phyloP scores from a whole-genome alignment of 2,797 vertebrate species.

The Paratrypauchen microcephalus region DNA sequence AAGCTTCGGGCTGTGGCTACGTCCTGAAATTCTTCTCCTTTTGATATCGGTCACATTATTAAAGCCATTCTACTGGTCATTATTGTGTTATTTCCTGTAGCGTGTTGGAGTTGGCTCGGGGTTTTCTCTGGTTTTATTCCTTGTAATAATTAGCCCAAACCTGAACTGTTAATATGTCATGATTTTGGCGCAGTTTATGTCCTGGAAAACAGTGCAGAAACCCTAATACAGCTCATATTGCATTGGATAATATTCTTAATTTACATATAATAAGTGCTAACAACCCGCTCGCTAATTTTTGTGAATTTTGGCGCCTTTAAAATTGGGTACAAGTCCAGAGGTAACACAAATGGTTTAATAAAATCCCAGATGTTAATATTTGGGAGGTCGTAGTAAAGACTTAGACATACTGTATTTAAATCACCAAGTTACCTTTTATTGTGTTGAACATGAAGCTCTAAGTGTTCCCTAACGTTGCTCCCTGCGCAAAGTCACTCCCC shows the following conservation, averaged over 20 bases:
- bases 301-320: constrained; percentile 2
- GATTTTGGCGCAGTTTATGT: constrained; percentile 13
- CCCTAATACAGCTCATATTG: not conserved
- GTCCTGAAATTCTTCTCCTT: constrained; percentile 2
- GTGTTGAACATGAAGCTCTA: too few relatives aligned
- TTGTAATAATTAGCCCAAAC: constrained; percentile 37
- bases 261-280: constrained; percentile 13
- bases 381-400: not conserved
- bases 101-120: not conserved
- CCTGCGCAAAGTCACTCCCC: too few relatives aligned
- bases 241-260: constrained; percentile 7
- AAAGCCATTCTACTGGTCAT: constrained; percentile 33
- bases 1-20: constrained; percentile 4
- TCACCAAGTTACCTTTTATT: too few relatives aligned
- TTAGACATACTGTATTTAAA: too few relatives aligned
- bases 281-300: constrained; percentile 13
- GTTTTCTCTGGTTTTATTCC: constrained; percentile 22
- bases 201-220: constrained; percentile 11
- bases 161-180: constrained; percentile 23
- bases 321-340: not conserved
- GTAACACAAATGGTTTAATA: constrained; percentile 9
- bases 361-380: constrained; percentile 9
- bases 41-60: constrained; percentile 2
- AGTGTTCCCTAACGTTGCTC: too few relatives aligned
- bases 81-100: constrained; percentile 34